A percentile compares a stretch with the other conserved stretches of the same genome.
Evolutionary conservation across 1,140 invertebrate genomes (phyloP).

Genomic region (Zaprionus tsacasi): DNA sequence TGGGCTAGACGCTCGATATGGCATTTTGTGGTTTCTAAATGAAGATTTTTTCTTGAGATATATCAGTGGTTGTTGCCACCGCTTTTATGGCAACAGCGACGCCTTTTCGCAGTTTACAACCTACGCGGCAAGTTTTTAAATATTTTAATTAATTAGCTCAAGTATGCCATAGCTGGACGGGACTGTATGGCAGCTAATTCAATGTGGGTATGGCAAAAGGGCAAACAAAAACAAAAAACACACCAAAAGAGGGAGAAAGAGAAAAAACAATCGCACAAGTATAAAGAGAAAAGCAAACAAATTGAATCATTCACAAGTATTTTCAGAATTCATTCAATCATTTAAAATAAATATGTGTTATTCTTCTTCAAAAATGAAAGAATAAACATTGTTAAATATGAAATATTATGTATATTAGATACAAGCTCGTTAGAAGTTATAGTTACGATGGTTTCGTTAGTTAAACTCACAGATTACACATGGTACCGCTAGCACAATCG

Average conservation of each 20-base stretch:
- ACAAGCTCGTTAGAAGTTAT: neutral
- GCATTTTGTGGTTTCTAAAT: constrained; percentile 51
- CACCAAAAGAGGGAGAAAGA: neutral
- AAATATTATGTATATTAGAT: neutral
- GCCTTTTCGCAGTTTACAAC: constrained; percentile 50
- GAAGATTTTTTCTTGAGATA: constrained; percentile 49
- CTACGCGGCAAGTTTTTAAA: constrained; percentile 46
- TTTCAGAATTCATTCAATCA: neutral
- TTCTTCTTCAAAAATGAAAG: neutral
- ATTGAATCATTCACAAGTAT: neutral
- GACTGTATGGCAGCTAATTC: constrained; percentile 15
- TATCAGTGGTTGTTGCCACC: constrained; percentile 28
- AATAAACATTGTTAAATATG: neutral
- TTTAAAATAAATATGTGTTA: neutral
- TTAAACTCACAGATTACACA: neutral
- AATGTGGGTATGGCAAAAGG: constrained; percentile 37
- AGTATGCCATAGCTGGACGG: constrained; percentile 30
- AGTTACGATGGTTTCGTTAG: neutral
- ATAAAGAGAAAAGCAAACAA: constrained; percentile 15
- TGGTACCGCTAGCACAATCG: neutral
- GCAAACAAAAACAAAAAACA: constrained; percentile 24
- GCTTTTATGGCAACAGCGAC: constrained; percentile 52
- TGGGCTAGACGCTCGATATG: constrained; percentile 35
- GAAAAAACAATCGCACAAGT: neutral
- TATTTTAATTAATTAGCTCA: constrained; percentile 57